These are phyloP conservation scores for Gyrodactylus bullatarudis DNA, from an alignment of 1,140 invertebrate species.

Conservation along the genomic window DNA sequence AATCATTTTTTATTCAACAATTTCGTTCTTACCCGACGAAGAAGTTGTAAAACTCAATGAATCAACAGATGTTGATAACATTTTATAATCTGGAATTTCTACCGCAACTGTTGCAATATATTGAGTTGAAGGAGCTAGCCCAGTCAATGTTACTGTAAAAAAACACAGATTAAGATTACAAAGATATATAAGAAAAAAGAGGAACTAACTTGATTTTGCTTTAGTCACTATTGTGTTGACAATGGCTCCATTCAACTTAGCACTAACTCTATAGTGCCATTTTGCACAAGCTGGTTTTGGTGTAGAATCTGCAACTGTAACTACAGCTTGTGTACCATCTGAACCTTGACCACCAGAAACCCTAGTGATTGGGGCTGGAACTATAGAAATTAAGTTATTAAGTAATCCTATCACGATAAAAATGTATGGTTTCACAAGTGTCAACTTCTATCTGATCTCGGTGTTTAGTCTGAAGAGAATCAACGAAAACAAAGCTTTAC, in stretches of 20 bases:
- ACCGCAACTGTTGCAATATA: not conserved
- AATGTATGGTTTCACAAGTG: too few species aligned
- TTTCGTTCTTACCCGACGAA: not conserved
- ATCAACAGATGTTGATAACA: not conserved
- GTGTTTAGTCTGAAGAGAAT: too few species aligned
- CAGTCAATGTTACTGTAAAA: not conserved
- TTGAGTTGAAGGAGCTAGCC: not conserved
- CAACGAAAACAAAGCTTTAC: too few species aligned
- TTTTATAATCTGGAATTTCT: not conserved
- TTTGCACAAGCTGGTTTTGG: not conserved
- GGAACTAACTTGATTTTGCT: not conserved
- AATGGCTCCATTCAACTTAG: not conserved
- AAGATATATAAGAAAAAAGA: not conserved
- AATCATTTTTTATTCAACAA: not conserved
- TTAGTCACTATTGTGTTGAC: not conserved
- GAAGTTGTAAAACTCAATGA: not conserved
- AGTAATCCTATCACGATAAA: too few species aligned
- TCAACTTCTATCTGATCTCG: too few species aligned
- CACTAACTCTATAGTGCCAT: not conserved
- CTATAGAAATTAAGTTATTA: not conserved
- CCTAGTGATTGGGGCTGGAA: not conserved
- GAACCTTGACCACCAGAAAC: not conserved
- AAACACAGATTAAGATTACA: not conserved
- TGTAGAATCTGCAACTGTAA: not conserved
- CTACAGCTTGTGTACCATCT: not conserved